These are phyloP conservation scores for Oscheius sp. DNA, from an alignment of 2,888 invertebrate species.

Conservation along the genomic window DNA sequence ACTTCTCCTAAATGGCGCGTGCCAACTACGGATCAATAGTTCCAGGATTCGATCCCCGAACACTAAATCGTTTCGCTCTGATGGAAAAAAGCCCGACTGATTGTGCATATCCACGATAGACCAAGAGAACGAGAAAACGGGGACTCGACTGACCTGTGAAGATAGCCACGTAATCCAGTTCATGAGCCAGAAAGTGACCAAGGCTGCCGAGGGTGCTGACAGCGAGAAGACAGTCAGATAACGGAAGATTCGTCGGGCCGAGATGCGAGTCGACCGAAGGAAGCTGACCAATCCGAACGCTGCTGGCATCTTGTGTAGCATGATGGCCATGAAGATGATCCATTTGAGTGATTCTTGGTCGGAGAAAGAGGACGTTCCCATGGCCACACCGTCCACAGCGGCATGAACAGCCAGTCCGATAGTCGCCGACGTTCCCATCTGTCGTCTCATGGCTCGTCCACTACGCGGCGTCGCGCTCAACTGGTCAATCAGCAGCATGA, in stretches of 20 bases:
- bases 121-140: background rate
- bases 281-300: conserved; percentile 99
- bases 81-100: no score
- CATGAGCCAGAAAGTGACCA: conserved; percentile 92
- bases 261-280: conserved; percentile 91
- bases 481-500: conserved; percentile 96
- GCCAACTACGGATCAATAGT: no score
- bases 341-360: conserved; percentile 95
- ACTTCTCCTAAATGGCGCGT: no score
- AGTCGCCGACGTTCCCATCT: conserved; percentile 86
- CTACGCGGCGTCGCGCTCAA: conserved; percentile 60
- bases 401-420: conserved; percentile 97
- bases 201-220: conserved; percentile 88
- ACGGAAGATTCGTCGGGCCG: conserved; percentile 84
- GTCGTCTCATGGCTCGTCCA: conserved; percentile 50
- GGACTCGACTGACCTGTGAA: conserved; percentile 75
- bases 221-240: conserved; percentile 92
- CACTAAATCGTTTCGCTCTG: no score
- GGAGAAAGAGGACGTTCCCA: conserved; percentile 96
- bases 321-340: conserved; percentile 97
- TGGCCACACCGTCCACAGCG: conserved; percentile 94
- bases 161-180: conserved; percentile 78
- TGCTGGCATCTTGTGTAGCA: conserved; percentile 96
- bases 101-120: no score
- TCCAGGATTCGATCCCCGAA: no score